Evolutionary conservation across 2,797 vertebrate genomes (phyloP), one percentile per base, ranked within the genome.

Genomic region (Arrhamphus sclerolepis): DNA sequence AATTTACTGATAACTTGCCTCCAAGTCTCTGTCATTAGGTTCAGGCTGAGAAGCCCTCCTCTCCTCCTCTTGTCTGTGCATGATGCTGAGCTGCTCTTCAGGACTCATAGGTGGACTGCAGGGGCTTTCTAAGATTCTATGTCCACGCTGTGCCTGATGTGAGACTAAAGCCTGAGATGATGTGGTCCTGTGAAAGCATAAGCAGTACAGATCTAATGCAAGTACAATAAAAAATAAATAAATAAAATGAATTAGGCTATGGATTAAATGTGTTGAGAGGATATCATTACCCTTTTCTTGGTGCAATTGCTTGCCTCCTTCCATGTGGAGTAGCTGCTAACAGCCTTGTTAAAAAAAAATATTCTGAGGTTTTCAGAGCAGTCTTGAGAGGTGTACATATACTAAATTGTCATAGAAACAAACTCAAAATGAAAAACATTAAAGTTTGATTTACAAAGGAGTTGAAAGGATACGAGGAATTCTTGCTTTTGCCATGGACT

Each of bases 71-170:
- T 91, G 66, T 4, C 75, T 87, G 24, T 65, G 22, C 81, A 98
- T 96, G 38, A 94, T 53, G 57, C 87, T 62, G 46, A 95, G 88
- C 79, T 98, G 97, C 56, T 96, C 87, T 46, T 90, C 75, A 48
- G 95, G 96, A 58, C 92, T 94, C 83, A 94, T 46, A 0, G 96
- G 92, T 0, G 78, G 80, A 63, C 87, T 91, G 53, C 66, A 86
- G 34, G 86, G 57, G 24, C 68, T 38, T 42, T 0, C 0, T 3
- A 51, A 0, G 14, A 44, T 51, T 34, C 1, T 72, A 1, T 21
- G 16, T 17, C 16, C 57, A n/a, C 42, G 9, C 11, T 41, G 54
- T 21, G 11, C 16, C n/a, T 3, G 17, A 43, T 29, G 21, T 17
- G 66, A 69, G 43, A 19, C 5, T 39, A 41, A 58, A 20, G 40